phyloP scores from a whole-genome alignment of 1,140 invertebrate species.

The Gonatopus flavifemur region DNA sequence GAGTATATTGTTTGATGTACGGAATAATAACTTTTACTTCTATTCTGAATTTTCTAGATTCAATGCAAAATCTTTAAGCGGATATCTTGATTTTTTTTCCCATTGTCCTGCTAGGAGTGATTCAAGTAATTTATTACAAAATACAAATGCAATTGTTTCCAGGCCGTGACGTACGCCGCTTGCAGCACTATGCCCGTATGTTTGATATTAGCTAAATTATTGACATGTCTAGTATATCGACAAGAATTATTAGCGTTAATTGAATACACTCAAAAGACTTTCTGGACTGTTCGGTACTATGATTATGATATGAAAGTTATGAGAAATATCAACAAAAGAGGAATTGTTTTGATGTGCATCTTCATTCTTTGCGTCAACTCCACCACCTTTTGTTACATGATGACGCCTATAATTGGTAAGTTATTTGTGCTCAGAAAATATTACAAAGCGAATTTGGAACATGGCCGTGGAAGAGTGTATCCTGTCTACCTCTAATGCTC shows the following conservation, averaged over 20 bases:
- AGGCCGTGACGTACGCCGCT: slow-evolving; percentile 11
- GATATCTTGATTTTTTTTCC: background rate
- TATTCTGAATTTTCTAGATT: too few relatives aligned
- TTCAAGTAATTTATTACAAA: too few relatives aligned
- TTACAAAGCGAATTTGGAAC: too few relatives aligned
- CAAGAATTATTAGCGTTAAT: slow-evolving; percentile 1
- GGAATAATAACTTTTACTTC: too few relatives aligned
- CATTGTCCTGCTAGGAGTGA: too few relatives aligned
- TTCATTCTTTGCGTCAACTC: background rate
- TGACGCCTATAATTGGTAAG: background rate
- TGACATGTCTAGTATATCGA: slow-evolving; percentile 6
- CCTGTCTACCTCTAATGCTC: too few relatives aligned
- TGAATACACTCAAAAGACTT: background rate
- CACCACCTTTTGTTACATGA: background rate
- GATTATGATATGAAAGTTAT: background rate
- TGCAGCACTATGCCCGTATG: slow-evolving; percentile 12
- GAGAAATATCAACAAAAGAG: background rate
- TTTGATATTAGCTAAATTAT: slow-evolving; percentile 13
- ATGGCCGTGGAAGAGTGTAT: too few relatives aligned
- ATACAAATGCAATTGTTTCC: background rate
- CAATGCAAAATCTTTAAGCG: too few relatives aligned
- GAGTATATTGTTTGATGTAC: slow-evolving; percentile 1
- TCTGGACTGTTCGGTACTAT: background rate
- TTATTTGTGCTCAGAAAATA: background rate
- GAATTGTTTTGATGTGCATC: background rate